A percentile compares a stretch with the other conserved stretches of the same genome.
Evolutionary conservation across 1,140 invertebrate species (phyloP).

Genomic region (Hyposmocoma kahamanoa): DNA sequence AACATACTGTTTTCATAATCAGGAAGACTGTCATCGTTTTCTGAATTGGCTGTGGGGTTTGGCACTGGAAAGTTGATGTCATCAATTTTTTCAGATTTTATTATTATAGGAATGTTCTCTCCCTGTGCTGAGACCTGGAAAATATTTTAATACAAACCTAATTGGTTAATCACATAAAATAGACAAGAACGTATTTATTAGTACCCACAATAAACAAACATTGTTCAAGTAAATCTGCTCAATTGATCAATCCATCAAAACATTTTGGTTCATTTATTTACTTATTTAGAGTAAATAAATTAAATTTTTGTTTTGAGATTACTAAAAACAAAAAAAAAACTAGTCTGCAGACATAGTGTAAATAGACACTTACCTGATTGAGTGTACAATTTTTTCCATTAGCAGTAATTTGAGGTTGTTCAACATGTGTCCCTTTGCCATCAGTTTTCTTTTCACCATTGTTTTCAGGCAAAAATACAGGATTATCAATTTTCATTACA

Average conservation of each 20-base stretch:
- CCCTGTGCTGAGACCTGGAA: conserved; percentile 34
- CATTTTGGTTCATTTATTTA: no score
- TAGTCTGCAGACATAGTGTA: no score
- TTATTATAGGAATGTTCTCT: conserved; percentile 45
- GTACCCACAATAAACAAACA: conserved; percentile 8
- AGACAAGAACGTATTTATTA: no score
- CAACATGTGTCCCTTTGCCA: conserved; percentile 29
- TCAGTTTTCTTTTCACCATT: conserved; percentile 51
- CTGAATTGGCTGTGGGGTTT: conserved; percentile 32
- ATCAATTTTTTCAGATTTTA: conserved; percentile 58
- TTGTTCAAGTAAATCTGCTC: conserved; percentile 1
- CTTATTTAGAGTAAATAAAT: no score
- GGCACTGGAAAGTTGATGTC: conserved; percentile 38
- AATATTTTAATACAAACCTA: not conserved
- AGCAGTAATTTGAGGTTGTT: conserved; percentile 25
- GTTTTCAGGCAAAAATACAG: conserved; percentile 38
- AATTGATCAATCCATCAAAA: no score
- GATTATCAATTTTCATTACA: conserved; percentile 36
- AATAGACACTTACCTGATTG: conserved; percentile 38
- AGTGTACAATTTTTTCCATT: conserved; percentile 47
- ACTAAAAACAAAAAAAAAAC: no score
- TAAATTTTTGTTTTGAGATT: no score
- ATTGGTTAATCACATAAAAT: no score
- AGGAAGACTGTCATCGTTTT: conserved; percentile 60
- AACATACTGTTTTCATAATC: conserved; percentile 73